Evolutionary conservation across 2,888 invertebrate species (phyloP).

Genomic region (Xestoiulus laeticollis): DNA sequence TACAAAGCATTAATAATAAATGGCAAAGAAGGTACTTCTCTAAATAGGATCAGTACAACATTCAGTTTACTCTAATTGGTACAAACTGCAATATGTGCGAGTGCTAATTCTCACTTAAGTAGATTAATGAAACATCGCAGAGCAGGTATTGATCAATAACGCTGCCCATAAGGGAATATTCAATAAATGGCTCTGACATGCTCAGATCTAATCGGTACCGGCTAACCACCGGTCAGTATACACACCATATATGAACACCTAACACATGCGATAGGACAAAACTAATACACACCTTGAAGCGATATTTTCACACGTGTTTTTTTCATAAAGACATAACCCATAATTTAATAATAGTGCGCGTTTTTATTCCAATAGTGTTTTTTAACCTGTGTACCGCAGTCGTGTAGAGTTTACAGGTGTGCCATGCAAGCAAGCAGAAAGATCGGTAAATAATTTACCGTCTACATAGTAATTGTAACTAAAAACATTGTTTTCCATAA

Average conservation of each 20-base stretch:
- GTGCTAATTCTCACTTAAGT: background rate
- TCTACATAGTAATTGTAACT: too few relatives aligned
- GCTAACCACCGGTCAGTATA: background rate
- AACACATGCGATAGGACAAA: too few relatives aligned
- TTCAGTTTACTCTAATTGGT: background rate
- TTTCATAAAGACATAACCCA: too few relatives aligned
- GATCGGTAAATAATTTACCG: too few relatives aligned
- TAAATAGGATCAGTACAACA: background rate
- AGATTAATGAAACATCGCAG: background rate
- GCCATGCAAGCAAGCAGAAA: too few relatives aligned
- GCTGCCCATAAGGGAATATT: background rate
- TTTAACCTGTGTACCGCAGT: too few relatives aligned
- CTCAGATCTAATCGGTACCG: background rate
- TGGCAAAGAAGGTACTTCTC: background rate
- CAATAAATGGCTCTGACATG: background rate
- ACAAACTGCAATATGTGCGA: background rate
- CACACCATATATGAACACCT: background rate
- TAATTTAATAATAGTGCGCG: too few relatives aligned
- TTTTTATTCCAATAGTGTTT: too few relatives aligned
- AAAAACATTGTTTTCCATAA: too few relatives aligned
- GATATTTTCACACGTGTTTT: too few relatives aligned
- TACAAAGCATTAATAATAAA: slow-evolving; percentile 19
- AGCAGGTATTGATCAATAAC: background rate
- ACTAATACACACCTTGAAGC: too few relatives aligned
- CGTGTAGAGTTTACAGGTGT: too few relatives aligned